These are phyloP conservation scores for Drosophila mettleri DNA, from an alignment of 2,888 invertebrate species.

Conservation along the genomic window DNA sequence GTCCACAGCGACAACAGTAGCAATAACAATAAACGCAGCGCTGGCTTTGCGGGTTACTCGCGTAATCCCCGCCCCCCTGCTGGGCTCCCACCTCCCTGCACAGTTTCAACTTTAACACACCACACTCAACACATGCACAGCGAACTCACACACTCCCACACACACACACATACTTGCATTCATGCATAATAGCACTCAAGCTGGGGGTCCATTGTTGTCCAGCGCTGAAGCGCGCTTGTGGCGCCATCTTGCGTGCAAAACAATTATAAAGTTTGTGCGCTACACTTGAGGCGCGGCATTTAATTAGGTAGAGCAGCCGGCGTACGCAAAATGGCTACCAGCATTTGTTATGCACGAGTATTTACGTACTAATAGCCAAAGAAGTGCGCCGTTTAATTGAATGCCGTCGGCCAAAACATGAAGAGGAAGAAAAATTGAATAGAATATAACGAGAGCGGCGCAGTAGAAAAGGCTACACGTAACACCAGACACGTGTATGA, in stretches of 20 bases:
- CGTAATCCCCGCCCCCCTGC: slow-evolving; percentile 46
- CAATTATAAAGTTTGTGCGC: slow-evolving; percentile 76
- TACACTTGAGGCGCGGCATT: slow-evolving; percentile 65
- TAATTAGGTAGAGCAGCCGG: slow-evolving; percentile 67
- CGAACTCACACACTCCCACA: background rate
- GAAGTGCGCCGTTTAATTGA: slow-evolving; percentile 74
- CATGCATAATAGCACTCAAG: slow-evolving; percentile 5
- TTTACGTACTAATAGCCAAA: slow-evolving; percentile 70
- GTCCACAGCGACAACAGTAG: slow-evolving; percentile 16
- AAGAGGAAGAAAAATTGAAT: slow-evolving; percentile 9
- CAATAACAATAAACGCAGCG: slow-evolving; percentile 51
- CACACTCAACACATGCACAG: background rate
- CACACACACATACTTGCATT: background rate
- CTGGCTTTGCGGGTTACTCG: slow-evolving; percentile 30
- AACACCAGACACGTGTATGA: background rate
- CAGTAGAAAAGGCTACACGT: background rate
- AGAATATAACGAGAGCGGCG: slow-evolving; percentile 9
- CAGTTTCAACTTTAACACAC: slow-evolving; percentile 1
- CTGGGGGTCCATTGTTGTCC: slow-evolving; percentile 50
- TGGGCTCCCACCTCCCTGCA: slow-evolving; percentile 3
- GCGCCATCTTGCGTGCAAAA: slow-evolving; percentile 74
- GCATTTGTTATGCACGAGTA: slow-evolving; percentile 62
- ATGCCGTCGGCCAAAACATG: slow-evolving; percentile 59
- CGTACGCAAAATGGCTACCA: slow-evolving; percentile 47
- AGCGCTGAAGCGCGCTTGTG: slow-evolving; percentile 44